phyloP scores from a whole-genome alignment of 2,113 vertebrate species.

The Speoplatyrhinus poulsoni region DNA sequence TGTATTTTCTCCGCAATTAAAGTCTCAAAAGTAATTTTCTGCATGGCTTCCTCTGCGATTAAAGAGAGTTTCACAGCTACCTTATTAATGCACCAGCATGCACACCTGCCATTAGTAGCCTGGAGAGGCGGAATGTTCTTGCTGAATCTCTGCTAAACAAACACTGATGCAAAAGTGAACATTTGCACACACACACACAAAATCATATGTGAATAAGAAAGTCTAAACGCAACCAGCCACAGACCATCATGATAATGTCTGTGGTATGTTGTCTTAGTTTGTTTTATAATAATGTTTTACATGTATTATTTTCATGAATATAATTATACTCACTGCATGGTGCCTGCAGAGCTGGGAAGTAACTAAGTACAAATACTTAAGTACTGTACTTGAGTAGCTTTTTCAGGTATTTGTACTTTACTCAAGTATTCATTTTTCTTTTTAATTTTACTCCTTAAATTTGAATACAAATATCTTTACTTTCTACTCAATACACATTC shows the following conservation, averaged over 20 bases:
- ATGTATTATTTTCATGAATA: no score
- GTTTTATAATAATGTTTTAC: no score
- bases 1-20: conserved; percentile 85
- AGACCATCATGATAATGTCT: background rate
- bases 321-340: no score
- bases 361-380: no score
- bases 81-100: conserved; percentile 95
- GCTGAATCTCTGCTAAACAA: conserved; percentile 84
- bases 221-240: background rate
- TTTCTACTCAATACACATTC: no score
- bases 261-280: no score
- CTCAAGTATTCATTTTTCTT: no score
- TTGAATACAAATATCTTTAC: no score
- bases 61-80: conserved; percentile 77
- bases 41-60: conserved; percentile 91
- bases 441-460: no score
- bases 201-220: background rate
- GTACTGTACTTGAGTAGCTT: no score
- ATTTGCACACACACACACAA: background rate
- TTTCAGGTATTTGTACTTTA: no score
- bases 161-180: conserved; percentile 30
- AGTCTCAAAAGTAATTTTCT: conserved; percentile 94
- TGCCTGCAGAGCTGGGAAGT: no score
- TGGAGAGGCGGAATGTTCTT: conserved; percentile 84
- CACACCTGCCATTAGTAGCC: conserved; percentile 83